Conservation (phyloP, 1,140 invertebrate species). For the Doryteuthis pealeii region DNA sequence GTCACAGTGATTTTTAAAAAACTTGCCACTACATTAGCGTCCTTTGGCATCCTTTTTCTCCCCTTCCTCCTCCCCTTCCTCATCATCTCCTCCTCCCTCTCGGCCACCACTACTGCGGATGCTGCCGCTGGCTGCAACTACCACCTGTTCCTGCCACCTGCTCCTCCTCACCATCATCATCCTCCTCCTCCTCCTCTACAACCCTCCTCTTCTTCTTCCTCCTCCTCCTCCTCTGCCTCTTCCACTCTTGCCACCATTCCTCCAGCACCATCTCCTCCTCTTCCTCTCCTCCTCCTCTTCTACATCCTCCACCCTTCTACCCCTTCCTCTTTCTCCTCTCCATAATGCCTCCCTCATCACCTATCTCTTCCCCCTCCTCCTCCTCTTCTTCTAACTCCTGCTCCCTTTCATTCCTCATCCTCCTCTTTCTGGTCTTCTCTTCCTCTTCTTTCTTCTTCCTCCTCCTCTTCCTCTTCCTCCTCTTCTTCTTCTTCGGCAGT, state of each 20-base stretch:
- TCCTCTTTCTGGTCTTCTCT: background rate
- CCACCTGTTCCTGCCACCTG: too few species aligned
- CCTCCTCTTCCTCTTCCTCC: slow-evolving; percentile 10
- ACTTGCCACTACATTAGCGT: background rate
- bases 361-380: slow-evolving; percentile 11
- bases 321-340: slow-evolving; percentile 21
- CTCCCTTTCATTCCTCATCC: slow-evolving; percentile 11
- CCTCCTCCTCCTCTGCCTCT: background rate
- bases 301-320: background rate
- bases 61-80: slow-evolving; percentile 22
- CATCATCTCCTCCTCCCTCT: too few species aligned
- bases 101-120: too few species aligned
- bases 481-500: background rate
- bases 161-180: too few species aligned
- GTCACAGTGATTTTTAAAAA: background rate
- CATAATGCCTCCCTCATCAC: too few species aligned
- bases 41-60: slow-evolving; percentile 13
- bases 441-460: slow-evolving; percentile 1
- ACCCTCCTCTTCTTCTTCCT: too few species aligned
- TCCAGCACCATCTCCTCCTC: background rate
- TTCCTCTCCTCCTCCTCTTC: too few species aligned
- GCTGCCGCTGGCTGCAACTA: too few species aligned
- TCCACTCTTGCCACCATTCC: background rate
- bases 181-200: too few species aligned
- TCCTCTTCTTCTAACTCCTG: slow-evolving; percentile 22